These are phyloP conservation scores for Saimiri boliviensis DNA, from an alignment of 2,113 vertebrate species.

Conservation along the genomic window DNA sequence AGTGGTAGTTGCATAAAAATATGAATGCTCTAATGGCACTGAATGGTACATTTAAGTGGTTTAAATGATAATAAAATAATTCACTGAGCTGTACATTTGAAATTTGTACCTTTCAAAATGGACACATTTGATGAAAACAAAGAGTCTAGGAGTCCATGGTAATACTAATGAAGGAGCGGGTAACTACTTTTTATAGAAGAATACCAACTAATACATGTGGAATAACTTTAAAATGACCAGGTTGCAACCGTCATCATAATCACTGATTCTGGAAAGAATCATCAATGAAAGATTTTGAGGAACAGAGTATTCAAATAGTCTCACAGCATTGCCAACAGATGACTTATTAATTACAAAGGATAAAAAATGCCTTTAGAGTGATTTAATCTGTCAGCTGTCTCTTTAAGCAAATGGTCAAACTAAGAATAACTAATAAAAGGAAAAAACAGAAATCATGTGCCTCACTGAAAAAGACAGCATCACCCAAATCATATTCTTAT, in stretches of 20 bases:
- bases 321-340: background rate
- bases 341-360: constrained; percentile 25
- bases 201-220: background rate
- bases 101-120: background rate
- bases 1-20: background rate
- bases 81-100: background rate
- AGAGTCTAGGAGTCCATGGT: background rate
- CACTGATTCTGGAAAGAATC: background rate
- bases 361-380: background rate
- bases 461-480: background rate
- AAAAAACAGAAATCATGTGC: background rate
- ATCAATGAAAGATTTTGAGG: background rate
- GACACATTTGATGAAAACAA: background rate
- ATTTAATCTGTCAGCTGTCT: background rate
- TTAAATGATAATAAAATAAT: constrained; percentile 25
- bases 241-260: background rate
- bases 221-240: background rate
- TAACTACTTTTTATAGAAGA: background rate
- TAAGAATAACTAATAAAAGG: background rate
- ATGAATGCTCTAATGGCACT: background rate
- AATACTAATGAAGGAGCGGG: background rate
- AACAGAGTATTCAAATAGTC: background rate
- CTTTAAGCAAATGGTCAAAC: constrained; percentile 28
- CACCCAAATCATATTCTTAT: background rate
- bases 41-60: background rate